Conservation (phyloP, 1,140 invertebrate species). For the Xylocopa sonorina region DNA sequence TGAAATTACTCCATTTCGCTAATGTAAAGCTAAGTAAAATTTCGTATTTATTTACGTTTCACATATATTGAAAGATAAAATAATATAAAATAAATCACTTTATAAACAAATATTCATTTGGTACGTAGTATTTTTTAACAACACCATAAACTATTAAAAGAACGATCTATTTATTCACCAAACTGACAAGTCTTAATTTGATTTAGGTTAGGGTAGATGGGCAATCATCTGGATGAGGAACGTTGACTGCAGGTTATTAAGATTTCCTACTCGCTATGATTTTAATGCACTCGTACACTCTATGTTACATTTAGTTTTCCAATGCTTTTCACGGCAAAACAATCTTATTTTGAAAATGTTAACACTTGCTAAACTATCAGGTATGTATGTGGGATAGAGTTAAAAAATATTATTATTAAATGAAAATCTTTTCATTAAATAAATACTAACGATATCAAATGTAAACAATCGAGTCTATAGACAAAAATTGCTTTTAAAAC, state of each 20-base stretch:
- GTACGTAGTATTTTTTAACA: background rate
- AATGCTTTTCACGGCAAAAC: no score
- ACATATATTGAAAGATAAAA: background rate
- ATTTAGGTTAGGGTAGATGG: conserved; percentile 49
- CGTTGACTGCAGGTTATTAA: conserved; percentile 17
- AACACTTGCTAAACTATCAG: no score
- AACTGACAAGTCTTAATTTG: conserved; percentile 32
- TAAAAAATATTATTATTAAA: no score
- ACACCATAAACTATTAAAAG: conserved; percentile 1
- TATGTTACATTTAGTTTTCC: background rate
- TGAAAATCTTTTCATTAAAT: no score
- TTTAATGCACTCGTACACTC: background rate
- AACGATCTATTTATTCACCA: background rate
- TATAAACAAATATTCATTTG: conserved; percentile 3
- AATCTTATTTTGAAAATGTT: no score
- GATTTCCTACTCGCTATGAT: background rate
- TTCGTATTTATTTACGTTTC: conserved; percentile 12
- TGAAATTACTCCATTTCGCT: conserved; percentile 23
- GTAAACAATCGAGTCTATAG: no score
- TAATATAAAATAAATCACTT: conserved; percentile 18
- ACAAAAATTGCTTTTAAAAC: no score
- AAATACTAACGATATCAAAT: no score
- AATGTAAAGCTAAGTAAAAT: conserved; percentile 1
- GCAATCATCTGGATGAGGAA: conserved; percentile 35
- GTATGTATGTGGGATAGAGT: no score